A percentile compares a stretch with the other conserved stretches of the same genome.
Conservation (phyloP, 2,113 vertebrate genomes). For the Australoheros scitulus region DNA sequence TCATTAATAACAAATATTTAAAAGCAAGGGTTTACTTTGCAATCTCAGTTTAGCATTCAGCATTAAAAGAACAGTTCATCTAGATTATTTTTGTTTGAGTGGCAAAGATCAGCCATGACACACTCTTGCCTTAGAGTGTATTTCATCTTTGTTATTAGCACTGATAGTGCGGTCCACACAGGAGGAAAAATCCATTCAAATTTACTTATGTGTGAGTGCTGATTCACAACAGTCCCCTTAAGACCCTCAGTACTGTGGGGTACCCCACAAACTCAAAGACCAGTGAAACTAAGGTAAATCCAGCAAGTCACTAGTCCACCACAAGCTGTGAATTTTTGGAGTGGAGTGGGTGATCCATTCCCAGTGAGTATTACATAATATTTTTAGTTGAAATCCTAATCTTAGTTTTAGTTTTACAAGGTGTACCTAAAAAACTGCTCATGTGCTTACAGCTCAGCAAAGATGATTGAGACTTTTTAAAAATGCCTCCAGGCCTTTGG, state of each 20-base stretch:
- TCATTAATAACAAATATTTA: not conserved
- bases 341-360: too few relatives aligned
- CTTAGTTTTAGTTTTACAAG: too few relatives aligned
- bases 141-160: not conserved
- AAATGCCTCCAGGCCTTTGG: not conserved
- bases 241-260: too few relatives aligned
- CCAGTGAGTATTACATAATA: too few relatives aligned
- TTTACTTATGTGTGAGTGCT: too few relatives aligned
- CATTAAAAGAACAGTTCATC: not conserved
- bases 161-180: too few relatives aligned
- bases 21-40: too few relatives aligned
- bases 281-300: not conserved
- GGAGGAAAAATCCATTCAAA: too few relatives aligned
- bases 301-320: not conserved
- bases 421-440: not conserved
- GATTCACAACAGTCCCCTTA: too few relatives aligned
- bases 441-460: not conserved
- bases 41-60: not conserved
- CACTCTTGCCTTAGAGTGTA: not conserved
- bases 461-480: not conserved
- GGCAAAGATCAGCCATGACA: not conserved
- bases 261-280: not conserved
- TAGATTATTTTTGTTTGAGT: too few relatives aligned
- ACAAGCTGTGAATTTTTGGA: too few relatives aligned
- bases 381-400: too few relatives aligned